Evolutionary conservation across 1,140 invertebrate genomes (phyloP).

Genomic region (Pomacea maculata): DNA sequence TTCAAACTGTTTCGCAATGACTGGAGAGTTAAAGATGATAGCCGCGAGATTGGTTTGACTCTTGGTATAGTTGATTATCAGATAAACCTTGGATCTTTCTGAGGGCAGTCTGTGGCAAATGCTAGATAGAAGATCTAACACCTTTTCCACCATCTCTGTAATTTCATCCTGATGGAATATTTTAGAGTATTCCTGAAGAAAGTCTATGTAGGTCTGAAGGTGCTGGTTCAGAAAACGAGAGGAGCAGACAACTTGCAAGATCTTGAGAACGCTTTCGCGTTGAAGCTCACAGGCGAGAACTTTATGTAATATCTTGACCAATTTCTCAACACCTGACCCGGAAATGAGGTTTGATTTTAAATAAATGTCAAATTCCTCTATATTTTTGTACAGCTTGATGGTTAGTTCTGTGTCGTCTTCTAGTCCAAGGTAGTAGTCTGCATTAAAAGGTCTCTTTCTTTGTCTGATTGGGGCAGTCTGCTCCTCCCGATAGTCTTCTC

Average conservation of each 20-base stretch:
- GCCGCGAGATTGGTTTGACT: neutral
- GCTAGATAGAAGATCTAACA: neutral
- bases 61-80: neutral
- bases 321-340: neutral
- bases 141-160: neutral
- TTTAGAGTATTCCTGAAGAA: neutral
- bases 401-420: neutral
- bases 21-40: neutral
- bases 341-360: neutral
- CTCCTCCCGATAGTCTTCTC: too few relatives aligned
- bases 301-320: neutral
- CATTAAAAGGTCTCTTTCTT: too few relatives aligned
- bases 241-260: neutral
- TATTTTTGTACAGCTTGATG: neutral
- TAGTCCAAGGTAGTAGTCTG: too few relatives aligned
- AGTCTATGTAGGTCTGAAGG: neutral
- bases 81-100: neutral
- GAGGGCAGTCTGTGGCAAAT: conserved; percentile 21
- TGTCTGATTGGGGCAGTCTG: too few relatives aligned
- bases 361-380: neutral
- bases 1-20: neutral
- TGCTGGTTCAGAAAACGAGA: neutral
- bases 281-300: neutral
- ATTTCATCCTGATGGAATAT: neutral
- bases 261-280: neutral